phyloP scores from a whole-genome alignment of 1,140 invertebrate genomes.

The Mylabris phalerata region DNA sequence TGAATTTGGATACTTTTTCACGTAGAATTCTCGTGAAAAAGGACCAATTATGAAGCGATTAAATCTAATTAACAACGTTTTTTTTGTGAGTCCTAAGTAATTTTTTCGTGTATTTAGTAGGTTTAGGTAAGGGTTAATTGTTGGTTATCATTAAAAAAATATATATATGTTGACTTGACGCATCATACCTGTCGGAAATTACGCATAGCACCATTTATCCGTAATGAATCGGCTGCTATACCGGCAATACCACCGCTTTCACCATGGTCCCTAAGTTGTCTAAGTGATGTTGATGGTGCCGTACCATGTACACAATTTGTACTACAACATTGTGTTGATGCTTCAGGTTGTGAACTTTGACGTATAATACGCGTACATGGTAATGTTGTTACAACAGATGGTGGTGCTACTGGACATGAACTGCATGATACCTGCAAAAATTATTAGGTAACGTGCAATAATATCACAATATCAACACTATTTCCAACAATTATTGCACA shows the following conservation, averaged over 20 bases:
- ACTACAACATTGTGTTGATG: constrained; percentile 59
- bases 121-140: neutral
- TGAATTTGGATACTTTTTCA: no score
- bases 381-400: constrained; percentile 63
- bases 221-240: constrained; percentile 92
- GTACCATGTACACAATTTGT: constrained; percentile 49
- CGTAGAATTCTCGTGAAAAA: no score
- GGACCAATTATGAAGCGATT: no score
- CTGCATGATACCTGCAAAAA: constrained; percentile 45
- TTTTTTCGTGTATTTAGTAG: neutral
- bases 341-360: constrained; percentile 86
- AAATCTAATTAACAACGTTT: no score
- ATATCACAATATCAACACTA: no score
- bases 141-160: neutral
- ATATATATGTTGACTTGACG: neutral
- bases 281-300: constrained; percentile 67
- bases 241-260: constrained; percentile 83
- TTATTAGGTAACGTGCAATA: no score
- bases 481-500: no score
- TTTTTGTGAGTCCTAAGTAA: neutral
- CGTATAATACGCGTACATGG: constrained; percentile 70
- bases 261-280: constrained; percentile 58
- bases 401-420: constrained; percentile 58
- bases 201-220: constrained; percentile 93
- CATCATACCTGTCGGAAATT: constrained; percentile 87